Conservation (phyloP, 2,888 invertebrate genomes). For the Ormyrus pomaceus region DNA sequence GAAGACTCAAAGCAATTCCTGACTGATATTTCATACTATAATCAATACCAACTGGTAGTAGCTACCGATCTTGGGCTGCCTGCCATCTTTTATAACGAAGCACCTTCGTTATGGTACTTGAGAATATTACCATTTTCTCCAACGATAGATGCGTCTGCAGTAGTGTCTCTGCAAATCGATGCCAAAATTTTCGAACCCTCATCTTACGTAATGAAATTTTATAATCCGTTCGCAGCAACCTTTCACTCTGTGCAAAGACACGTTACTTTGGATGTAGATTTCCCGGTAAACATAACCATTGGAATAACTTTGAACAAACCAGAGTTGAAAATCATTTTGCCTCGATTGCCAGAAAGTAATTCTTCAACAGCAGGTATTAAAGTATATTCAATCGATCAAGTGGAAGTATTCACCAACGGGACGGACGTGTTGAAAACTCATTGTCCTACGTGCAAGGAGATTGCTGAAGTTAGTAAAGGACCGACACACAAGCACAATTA, state of each 20-base stretch:
- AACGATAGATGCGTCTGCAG: constrained; percentile 45
- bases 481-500: constrained; percentile 56
- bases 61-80: constrained; percentile 75
- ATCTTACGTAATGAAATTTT: constrained; percentile 71
- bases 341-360: constrained; percentile 63
- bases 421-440: constrained; percentile 64
- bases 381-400: constrained; percentile 68
- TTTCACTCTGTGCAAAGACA: constrained; percentile 74
- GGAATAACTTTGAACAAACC: constrained; percentile 64
- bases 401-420: constrained; percentile 69
- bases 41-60: constrained; percentile 65
- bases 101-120: constrained; percentile 63
- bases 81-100: constrained; percentile 66
- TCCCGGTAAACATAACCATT: constrained; percentile 66
- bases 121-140: constrained; percentile 54
- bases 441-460: constrained; percentile 68
- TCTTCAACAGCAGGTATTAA: constrained; percentile 66
- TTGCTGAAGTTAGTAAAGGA: constrained; percentile 69
- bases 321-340: constrained; percentile 67
- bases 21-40: constrained; percentile 57
- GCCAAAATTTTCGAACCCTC: constrained; percentile 68
- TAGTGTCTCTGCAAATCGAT: constrained; percentile 66
- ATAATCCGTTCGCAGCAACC: constrained; percentile 75
- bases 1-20: too few relatives aligned
- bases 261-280: constrained; percentile 64